Evolutionary conservation across 2,113 vertebrate genomes (phyloP).

Genomic region (Ctenodactylus gundi): DNA sequence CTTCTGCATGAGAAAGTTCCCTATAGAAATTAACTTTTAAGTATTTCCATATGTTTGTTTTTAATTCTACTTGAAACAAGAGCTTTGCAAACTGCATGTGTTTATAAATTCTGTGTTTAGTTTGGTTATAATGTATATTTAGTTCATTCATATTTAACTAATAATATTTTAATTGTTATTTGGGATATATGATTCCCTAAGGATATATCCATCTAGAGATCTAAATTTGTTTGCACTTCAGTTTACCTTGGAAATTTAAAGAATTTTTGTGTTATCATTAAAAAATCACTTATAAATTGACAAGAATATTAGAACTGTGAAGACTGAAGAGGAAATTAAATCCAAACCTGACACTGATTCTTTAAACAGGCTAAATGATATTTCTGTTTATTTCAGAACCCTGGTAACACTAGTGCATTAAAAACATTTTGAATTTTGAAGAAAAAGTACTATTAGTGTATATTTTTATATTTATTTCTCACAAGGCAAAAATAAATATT

Average conservation of each 20-base stretch:
- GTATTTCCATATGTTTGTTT: neutral
- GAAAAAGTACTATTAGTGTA: neutral
- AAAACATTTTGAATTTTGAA: neutral
- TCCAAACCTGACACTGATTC: neutral
- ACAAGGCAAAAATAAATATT: neutral
- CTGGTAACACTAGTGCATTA: neutral
- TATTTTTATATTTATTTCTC: neutral
- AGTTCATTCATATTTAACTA: neutral
- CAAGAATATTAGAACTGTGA: neutral
- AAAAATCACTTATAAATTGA: neutral
- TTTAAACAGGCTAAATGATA: neutral
- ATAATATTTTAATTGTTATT: neutral
- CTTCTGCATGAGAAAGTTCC: neutral
- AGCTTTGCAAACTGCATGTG: neutral
- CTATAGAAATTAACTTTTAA: neutral
- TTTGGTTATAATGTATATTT: neutral
- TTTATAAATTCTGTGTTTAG: neutral
- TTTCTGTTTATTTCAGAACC: neutral
- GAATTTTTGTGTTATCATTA: neutral
- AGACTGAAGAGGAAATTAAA: neutral
- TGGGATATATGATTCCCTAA: neutral
- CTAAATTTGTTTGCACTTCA: neutral
- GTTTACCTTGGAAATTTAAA: neutral
- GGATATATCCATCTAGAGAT: neutral
- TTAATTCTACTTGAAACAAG: neutral